phyloP scores from a whole-genome alignment of 2,113 vertebrate genomes.

The Myrmecobius fasciatus region DNA sequence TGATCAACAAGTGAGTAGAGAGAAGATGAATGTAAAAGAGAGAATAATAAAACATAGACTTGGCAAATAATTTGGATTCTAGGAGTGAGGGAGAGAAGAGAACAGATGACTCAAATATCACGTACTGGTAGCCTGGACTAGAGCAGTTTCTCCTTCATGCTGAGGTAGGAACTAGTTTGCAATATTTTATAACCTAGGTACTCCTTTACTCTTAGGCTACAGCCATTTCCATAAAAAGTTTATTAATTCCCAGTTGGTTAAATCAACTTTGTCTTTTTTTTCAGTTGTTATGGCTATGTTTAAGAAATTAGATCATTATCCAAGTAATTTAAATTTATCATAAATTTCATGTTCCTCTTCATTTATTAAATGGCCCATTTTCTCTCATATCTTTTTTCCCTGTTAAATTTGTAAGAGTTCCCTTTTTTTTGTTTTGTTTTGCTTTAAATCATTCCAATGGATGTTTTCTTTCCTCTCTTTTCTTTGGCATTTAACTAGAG shows the following conservation, averaged over 20 bases:
- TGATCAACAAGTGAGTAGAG: background rate
- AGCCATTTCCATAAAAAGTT: background rate
- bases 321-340: background rate
- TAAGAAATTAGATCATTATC: background rate
- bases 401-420: background rate
- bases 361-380: background rate
- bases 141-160: background rate
- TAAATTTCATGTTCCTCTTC: background rate
- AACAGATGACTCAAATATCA: background rate
- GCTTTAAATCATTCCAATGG: background rate
- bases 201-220: background rate
- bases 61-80: background rate
- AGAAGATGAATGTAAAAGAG: background rate
- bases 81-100: background rate
- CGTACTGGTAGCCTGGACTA: background rate
- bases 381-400: background rate
- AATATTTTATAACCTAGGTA: background rate
- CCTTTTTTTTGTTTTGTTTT: background rate
- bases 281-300: background rate
- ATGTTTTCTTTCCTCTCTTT: background rate
- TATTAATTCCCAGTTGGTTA: constrained; percentile 18
- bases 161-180: background rate
- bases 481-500: background rate
- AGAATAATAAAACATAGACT: background rate
- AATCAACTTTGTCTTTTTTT: background rate